A percentile compares a stretch with the other conserved stretches of the same genome.
These are phyloP conservation scores for Hylaeus anthracinus DNA, from an alignment of 1,140 invertebrate species.

Conservation along the genomic window DNA sequence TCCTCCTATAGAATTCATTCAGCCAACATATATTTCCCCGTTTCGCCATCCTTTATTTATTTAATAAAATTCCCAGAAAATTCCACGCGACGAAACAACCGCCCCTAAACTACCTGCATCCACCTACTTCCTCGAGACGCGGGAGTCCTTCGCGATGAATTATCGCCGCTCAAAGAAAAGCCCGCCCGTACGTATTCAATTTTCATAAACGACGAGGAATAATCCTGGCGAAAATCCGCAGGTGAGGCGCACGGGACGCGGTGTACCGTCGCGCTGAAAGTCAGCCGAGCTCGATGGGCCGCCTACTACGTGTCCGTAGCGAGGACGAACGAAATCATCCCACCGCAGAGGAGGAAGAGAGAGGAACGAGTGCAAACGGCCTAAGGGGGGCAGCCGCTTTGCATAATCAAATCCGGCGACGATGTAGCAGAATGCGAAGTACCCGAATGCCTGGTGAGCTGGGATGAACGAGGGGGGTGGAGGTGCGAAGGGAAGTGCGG, in stretches of 20 bases:
- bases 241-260: not conserved
- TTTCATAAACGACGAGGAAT: constrained; percentile 30
- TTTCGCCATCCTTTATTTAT: too few species aligned
- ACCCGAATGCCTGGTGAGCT: constrained; percentile 38
- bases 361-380: constrained; percentile 47
- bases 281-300: constrained; percentile 26
- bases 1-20: too few species aligned
- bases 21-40: too few species aligned
- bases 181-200: constrained; percentile 12
- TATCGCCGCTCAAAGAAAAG: not conserved
- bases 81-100: too few species aligned
- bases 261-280: not conserved
- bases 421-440: constrained; percentile 73
- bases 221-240: constrained; percentile 23
- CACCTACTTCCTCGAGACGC: too few species aligned
- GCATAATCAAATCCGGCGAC: constrained; percentile 77
- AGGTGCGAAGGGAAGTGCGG: not conserved
- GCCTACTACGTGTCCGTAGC: constrained; percentile 44
- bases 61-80: too few species aligned
- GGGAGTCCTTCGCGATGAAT: too few species aligned
- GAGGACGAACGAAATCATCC: constrained; percentile 7
- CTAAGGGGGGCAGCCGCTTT: constrained; percentile 61
- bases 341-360: constrained; percentile 25
- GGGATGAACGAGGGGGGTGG: constrained; percentile 10
- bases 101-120: too few species aligned